Base-by-base conservation (phyloP, 35 echinoderm and acorn worm genomes). In the Holothuria glaberrima region DNA sequence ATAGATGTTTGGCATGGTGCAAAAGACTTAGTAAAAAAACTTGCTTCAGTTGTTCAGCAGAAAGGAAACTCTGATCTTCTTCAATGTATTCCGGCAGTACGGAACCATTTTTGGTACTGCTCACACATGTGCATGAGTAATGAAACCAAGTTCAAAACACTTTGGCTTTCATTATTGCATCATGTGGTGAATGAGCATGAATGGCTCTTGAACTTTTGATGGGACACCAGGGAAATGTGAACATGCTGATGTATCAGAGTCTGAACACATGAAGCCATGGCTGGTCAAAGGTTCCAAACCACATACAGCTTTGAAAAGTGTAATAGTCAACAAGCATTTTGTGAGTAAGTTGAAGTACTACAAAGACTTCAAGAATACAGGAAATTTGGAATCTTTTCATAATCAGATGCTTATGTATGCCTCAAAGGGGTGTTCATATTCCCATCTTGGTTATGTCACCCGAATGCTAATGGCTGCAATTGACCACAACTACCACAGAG, bases 1-100 rank as follows among this genome's bases (percentile, higher is more conserved):
- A 82, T 78, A n/a, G 89, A 91, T 83, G 77, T 91, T 9, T 91
- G 89, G 89, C 89, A 91, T 68, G 89, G 89, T 14, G 60, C 73
- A 6, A 91, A 91, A 48, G 83, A 91, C 26, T 45, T 83, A 2
- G 61, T 83, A 4, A 91, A 91, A 35, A 83, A 83, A 66, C 1
- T 91, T 0, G 19, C 12, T 70, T 21, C 9, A 13, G 88, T 58
- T 85, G 30, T 26, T 31, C 58, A 91, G 21, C 31, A 48, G 80
- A 91, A 59, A 28, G 79, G 56, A 22, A 54, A 70, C 58, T 14
- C 16, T 14, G 82, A 92, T 7, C 41, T 92, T 1, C 90, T 7
- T 22, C 32, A 35, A 60, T 92, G 90, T 82, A 33, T 86, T 30
- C 83, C 62, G 46, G 45, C 82, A 0, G 58, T 91, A 67, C 46